Evolutionary conservation across 2,113 vertebrate species (phyloP).

Genomic region (Nothobranchius furzeri): DNA sequence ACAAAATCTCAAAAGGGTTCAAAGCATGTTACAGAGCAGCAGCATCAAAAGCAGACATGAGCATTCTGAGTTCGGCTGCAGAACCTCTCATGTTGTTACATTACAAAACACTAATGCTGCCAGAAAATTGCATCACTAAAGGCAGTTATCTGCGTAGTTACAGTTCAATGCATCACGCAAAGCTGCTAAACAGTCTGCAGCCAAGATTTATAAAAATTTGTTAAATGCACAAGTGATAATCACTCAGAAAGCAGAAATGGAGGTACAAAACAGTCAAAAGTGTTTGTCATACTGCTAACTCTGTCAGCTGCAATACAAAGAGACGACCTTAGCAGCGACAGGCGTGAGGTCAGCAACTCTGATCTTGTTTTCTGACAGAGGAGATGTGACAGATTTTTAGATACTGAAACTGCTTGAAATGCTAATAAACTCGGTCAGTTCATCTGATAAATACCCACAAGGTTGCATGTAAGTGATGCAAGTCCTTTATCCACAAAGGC

Average conservation of each 20-base stretch:
- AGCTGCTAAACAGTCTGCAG: neutral
- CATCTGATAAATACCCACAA: slow-evolving; percentile 13
- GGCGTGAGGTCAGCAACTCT: slow-evolving; percentile 39
- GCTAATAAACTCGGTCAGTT: slow-evolving; percentile 34
- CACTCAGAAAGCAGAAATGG: slow-evolving; percentile 24
- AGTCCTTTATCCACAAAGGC: neutral
- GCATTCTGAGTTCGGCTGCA: neutral
- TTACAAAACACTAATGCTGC: neutral
- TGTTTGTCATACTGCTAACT: slow-evolving; percentile 56
- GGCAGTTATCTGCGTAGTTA: neutral
- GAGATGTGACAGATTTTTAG: slow-evolving; percentile 57
- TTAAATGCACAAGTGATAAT: slow-evolving; percentile 7
- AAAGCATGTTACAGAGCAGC: neutral
- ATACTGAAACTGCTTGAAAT: slow-evolving; percentile 59
- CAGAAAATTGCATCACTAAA: neutral
- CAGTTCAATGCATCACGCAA: neutral
- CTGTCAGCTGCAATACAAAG: slow-evolving; percentile 54
- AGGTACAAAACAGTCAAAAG: slow-evolving; percentile 12
- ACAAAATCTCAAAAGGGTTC: neutral
- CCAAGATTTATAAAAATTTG: slow-evolving; percentile 1
- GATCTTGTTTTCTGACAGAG: slow-evolving; percentile 51
- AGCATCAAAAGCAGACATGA: neutral
- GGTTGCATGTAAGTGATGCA: neutral
- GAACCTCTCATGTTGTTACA: neutral
- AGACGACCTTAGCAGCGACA: slow-evolving; percentile 56